Evolutionary conservation across 2,888 invertebrate species (phyloP).

Genomic region (Drosophila merina): DNA sequence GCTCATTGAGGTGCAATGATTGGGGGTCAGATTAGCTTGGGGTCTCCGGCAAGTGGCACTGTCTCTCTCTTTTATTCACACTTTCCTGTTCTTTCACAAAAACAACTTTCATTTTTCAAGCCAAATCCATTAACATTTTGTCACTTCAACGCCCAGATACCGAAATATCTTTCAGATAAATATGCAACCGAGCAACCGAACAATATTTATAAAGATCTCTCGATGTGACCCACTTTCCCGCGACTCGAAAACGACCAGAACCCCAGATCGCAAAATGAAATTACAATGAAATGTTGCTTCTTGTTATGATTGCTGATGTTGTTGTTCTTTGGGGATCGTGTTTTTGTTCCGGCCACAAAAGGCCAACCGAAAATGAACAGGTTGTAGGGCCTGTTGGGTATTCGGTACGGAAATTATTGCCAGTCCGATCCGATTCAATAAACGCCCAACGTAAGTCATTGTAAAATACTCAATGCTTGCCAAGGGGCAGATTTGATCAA

Average conservation of each 20-base stretch:
- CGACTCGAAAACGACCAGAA: conserved; percentile 53
- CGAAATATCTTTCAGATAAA: conserved; percentile 67
- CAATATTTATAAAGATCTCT: conserved; percentile 73
- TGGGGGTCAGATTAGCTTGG: conserved; percentile 32
- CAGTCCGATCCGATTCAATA: conserved; percentile 22
- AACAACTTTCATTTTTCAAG: conserved; percentile 73
- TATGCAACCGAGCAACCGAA: conserved; percentile 61
- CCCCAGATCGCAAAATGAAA: conserved; percentile 58
- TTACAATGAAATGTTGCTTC: conserved; percentile 64
- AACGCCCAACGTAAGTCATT: conserved; percentile 26
- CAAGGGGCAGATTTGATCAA: conserved; percentile 9
- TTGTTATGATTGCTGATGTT: conserved; percentile 29
- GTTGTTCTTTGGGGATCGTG: conserved; percentile 1
- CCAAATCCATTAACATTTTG: conserved; percentile 69
- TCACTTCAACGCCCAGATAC: conserved; percentile 48
- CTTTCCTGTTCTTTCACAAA: conserved; percentile 34
- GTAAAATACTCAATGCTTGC: conserved; percentile 12
- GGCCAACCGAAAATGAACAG: conserved; percentile 31
- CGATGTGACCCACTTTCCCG: conserved; percentile 77
- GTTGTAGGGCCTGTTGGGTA: conserved; percentile 39
- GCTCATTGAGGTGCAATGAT: conserved; percentile 41
- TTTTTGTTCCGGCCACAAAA: conserved; percentile 17
- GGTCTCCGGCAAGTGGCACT: conserved; percentile 23
- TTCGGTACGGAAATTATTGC: conserved; percentile 22
- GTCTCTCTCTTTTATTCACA: not conserved